phyloP scores from a whole-genome alignment of 2,797 vertebrate species.

The Eulemur coronatus region DNA sequence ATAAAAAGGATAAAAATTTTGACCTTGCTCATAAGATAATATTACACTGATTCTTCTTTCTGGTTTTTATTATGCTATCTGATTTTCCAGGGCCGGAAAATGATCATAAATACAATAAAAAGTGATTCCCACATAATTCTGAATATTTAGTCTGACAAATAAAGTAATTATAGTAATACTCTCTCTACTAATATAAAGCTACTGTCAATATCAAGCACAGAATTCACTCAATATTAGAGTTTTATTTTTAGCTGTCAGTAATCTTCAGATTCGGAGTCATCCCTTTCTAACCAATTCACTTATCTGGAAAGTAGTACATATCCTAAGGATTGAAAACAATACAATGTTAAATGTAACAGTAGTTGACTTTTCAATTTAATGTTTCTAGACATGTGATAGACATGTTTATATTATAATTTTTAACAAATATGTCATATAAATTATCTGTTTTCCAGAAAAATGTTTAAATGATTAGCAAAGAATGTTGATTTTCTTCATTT shows the following conservation, averaged over 20 bases:
- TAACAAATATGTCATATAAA: neutral
- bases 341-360: neutral
- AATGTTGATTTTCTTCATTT: constrained; percentile 9
- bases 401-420: neutral
- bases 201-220: neutral
- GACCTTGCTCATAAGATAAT: neutral
- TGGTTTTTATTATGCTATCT: neutral
- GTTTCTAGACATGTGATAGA: neutral
- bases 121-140: neutral
- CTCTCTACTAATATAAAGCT: neutral
- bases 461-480: neutral
- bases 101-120: constrained; percentile 4
- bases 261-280: neutral
- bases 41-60: neutral
- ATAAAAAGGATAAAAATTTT: neutral
- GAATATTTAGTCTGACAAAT: neutral
- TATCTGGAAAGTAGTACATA: neutral
- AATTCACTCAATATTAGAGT: neutral
- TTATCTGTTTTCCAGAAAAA: neutral
- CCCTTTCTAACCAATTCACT: neutral
- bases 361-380: neutral
- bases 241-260: neutral
- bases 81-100: neutral
- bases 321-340: neutral
- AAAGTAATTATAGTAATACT: neutral